Base-by-base conservation (phyloP, 2,113 vertebrate genomes). In the Podarcis raffonei region DNA sequence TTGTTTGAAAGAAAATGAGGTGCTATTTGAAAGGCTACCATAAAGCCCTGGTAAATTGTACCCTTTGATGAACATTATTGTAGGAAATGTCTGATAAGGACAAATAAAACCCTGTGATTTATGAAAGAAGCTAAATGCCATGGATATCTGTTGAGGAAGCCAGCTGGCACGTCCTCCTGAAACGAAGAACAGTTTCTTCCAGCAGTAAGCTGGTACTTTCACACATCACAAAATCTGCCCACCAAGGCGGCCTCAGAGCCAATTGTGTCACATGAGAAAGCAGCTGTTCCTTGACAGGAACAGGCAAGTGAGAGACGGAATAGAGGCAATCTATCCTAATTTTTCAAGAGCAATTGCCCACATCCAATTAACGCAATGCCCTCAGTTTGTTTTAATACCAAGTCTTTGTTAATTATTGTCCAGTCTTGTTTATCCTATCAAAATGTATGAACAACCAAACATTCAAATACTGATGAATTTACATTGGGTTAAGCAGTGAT, bases 131-230 rank as follows among this genome's bases (percentile, higher is more conserved):
- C 91, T 65, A 65, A 86, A 89, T 86, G 3, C 5, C 71, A 62
- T 89, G 66, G 82, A 92, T 37, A 92, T 88, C 89, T 82, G 87
- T 83, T 90, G 87, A 86, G 27, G 88, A 93, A 81, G 59, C 53
- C 78, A 91, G 75, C 89, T 87, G 35, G 89, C n/a, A 81, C 77
- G 48, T 75, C 4, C 18, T 92, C 30, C 83, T 84, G 12, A 81
- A 90, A 22, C 3, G 4, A 90, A 22, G 30, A 83, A 68, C 81
- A 78, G 25, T 77, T 32, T 23, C n/a, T 87, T 89, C 69, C 48
- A 77, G n/a, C 62, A 35, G 53, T 83, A 76, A 88, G n/a, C 71
- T 88, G 71, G n/a, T 83, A 77, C 80, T 88, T 88, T 83, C 87
- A 77, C 59, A 77, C 39, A 68, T 77, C 87, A 53, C 72, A 83